Percentiles rank a stretch among this genome's conserved stretches.
phyloP scores from a whole-genome alignment of 2,113 vertebrate genomes.

The Agelaius phoeniceus region DNA sequence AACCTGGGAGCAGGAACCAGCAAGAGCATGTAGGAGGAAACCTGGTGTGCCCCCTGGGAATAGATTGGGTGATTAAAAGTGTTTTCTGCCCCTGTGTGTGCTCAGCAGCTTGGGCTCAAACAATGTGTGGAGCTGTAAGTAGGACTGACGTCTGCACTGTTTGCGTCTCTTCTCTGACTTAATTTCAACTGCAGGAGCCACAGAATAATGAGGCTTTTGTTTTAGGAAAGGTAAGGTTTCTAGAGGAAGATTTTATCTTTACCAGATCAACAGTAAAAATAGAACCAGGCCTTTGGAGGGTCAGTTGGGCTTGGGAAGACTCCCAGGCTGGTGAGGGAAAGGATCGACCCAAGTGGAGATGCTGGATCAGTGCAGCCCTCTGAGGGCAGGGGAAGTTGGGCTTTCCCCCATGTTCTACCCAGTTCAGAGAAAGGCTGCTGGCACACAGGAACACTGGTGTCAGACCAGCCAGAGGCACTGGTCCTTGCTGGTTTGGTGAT shows the following conservation, averaged over 20 bases:
- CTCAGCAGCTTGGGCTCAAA: neutral
- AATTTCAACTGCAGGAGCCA: neutral
- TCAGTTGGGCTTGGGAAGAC: neutral
- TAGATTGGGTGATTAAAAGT: neutral
- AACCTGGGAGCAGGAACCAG: neutral
- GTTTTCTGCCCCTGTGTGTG: neutral
- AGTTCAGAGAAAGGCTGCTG: neutral
- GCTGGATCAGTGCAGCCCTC: neutral
- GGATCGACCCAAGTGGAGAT: neutral
- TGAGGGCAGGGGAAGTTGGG: neutral
- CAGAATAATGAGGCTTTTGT: constrained; percentile 39
- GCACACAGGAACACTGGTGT: neutral
- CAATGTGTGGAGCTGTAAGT: neutral
- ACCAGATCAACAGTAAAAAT: neutral
- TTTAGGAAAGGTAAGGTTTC: neutral
- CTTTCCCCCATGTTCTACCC: neutral
- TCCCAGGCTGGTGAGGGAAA: neutral
- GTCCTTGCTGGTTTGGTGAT: neutral
- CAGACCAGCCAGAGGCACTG: neutral
- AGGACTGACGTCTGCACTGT: neutral
- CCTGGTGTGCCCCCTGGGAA: neutral
- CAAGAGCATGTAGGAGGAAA: neutral
- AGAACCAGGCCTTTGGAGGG: neutral
- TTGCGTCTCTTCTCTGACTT: neutral
- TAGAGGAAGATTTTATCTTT: constrained; percentile 42